These are phyloP conservation scores for Papilio helenus DNA, from an alignment of 1,140 invertebrate genomes.

Conservation along the genomic window DNA sequence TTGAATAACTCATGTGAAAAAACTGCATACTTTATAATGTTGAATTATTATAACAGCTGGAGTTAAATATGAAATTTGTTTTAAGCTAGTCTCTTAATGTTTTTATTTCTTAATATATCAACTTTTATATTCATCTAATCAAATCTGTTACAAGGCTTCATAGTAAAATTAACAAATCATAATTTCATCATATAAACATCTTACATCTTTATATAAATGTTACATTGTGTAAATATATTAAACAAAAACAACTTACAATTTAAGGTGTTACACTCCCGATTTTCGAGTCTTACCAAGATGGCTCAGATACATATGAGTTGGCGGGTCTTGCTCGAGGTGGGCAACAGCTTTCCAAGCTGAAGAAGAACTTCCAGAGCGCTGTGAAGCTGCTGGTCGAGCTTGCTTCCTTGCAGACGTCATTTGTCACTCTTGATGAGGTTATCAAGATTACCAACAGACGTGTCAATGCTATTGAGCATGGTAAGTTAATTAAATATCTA, in stretches of 20 bases:
- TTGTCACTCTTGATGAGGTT: constrained; percentile 97
- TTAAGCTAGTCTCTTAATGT: neutral
- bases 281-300: constrained; percentile 98
- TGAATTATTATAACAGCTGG: too few relatives aligned
- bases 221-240: too few relatives aligned
- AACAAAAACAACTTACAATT: constrained; percentile 33
- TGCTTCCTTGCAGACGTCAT: constrained; percentile 97
- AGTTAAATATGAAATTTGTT: too few relatives aligned
- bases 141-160: too few relatives aligned
- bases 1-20: too few relatives aligned
- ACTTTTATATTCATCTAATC: too few relatives aligned
- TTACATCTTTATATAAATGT: too few relatives aligned
- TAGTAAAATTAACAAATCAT: too few relatives aligned
- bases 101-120: neutral
- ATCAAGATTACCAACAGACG: constrained; percentile 98
- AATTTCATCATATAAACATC: too few relatives aligned
- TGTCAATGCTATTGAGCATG: constrained; percentile 99
- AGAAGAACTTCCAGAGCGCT: constrained; percentile 97
- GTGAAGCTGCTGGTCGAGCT: constrained; percentile 97
- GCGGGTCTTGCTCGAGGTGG: constrained; percentile 97
- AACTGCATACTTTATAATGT: too few relatives aligned
- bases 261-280: constrained; percentile 95
- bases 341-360: constrained; percentile 96
- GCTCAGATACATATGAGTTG: constrained; percentile 95
- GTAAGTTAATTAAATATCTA: constrained; percentile 78